A percentile compares a stretch with the other conserved stretches of the same genome.
phyloP scores from a whole-genome alignment of 2,888 invertebrate genomes.

The Pachliopta kotzebuea region DNA sequence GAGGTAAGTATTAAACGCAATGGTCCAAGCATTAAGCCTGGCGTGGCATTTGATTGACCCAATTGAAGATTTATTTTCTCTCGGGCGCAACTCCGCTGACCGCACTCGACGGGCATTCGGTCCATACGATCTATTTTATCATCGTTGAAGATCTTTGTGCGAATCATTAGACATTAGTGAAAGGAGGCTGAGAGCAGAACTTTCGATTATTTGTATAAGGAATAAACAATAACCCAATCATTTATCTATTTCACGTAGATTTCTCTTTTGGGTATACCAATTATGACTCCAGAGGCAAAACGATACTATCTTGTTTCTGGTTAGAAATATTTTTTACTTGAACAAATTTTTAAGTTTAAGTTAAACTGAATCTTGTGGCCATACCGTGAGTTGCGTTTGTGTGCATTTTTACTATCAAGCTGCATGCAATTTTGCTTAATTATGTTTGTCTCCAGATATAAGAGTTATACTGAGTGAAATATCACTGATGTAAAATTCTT shows the following conservation, averaged over 20 bases:
- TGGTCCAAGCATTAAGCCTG: slow-evolving; percentile 46
- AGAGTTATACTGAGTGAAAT: too few relatives aligned
- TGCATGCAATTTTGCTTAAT: too few relatives aligned
- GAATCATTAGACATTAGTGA: slow-evolving; percentile 74
- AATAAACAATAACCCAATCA: slow-evolving; percentile 74
- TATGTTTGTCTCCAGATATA: too few relatives aligned
- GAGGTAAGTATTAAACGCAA: slow-evolving; percentile 39
- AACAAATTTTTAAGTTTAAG: too few relatives aligned
- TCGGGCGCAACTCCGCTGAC: slow-evolving; percentile 60
- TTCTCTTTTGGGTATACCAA: slow-evolving; percentile 41
- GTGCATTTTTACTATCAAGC: too few relatives aligned
- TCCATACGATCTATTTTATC: slow-evolving; percentile 76
- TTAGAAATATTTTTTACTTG: background rate
- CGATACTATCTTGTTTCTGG: background rate
- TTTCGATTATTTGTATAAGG: slow-evolving; percentile 70
- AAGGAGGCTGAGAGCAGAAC: slow-evolving; percentile 69
- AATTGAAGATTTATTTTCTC: slow-evolving; percentile 78
- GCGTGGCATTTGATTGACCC: slow-evolving; percentile 76
- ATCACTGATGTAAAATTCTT: too few relatives aligned
- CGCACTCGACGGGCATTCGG: slow-evolving; percentile 61
- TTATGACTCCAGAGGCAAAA: slow-evolving; percentile 5
- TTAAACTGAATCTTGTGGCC: too few relatives aligned
- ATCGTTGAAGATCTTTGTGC: slow-evolving; percentile 66
- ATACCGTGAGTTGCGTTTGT: too few relatives aligned
- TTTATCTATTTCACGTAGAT: slow-evolving; percentile 63